Conservation (phyloP, 2,113 vertebrate species). For the Platanista minor region DNA sequence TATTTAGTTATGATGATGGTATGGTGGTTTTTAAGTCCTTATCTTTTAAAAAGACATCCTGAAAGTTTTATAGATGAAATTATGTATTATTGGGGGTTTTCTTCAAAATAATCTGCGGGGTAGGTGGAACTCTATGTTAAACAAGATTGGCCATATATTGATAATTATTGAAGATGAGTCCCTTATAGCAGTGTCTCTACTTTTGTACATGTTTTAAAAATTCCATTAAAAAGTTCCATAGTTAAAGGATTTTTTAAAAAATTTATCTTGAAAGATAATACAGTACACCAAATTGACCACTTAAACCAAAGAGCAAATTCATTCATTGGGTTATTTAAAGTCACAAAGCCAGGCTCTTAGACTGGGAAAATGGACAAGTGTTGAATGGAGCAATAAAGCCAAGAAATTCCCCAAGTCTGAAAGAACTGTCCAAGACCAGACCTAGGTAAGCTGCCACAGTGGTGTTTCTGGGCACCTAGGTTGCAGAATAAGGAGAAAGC, state of each 20-base stretch:
- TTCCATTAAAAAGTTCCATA: neutral
- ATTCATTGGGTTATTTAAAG: neutral
- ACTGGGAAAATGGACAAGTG: neutral
- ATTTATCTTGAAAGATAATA: neutral
- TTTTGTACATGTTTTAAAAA: neutral
- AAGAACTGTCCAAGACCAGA: neutral
- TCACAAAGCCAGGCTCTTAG: neutral
- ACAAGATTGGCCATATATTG: neutral
- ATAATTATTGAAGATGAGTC: neutral
- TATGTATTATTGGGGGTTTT: neutral
- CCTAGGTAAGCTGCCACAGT: neutral
- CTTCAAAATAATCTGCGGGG: neutral
- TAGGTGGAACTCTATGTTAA: neutral
- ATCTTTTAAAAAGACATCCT: neutral
- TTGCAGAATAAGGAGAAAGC: neutral
- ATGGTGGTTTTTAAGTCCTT: neutral
- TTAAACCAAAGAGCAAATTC: neutral
- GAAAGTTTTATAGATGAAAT: neutral
- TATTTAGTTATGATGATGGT: neutral
- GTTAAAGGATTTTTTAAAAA: neutral
- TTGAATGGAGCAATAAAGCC: neutral
- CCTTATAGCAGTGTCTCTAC: neutral
- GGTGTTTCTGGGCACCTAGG: neutral
- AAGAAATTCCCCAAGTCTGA: neutral
- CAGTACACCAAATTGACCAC: neutral